These are phyloP conservation scores for Corydoras sp. DNA, from an alignment of 2,113 vertebrate genomes.

Conservation along the genomic window DNA sequence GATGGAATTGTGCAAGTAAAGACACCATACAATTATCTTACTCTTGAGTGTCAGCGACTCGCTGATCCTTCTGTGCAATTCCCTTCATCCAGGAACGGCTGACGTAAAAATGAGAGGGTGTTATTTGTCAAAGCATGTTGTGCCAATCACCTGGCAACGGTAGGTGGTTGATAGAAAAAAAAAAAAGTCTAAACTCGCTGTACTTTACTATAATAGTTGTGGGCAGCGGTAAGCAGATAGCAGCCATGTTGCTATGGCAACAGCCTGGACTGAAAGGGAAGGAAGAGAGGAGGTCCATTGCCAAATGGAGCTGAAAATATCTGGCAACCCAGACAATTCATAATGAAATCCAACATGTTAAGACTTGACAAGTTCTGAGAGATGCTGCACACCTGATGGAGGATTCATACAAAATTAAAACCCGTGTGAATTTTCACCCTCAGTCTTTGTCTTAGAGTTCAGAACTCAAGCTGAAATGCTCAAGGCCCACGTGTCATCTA, in stretches of 20 bases:
- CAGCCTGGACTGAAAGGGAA: constrained; percentile 51
- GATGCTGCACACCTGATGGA: too few relatives aligned
- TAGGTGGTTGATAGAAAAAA: constrained; percentile 13
- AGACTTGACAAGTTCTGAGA: too few relatives aligned
- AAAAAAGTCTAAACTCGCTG: constrained; percentile 47
- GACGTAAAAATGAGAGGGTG: neutral
- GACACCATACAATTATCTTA: too few relatives aligned
- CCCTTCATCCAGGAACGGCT: neutral
- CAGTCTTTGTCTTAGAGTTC: too few relatives aligned
- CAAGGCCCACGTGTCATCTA: neutral
- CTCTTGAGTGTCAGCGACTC: too few relatives aligned
- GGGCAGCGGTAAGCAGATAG: constrained; percentile 57
- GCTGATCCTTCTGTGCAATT: neutral
- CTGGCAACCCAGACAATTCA: constrained; percentile 25
- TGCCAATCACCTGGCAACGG: neutral
- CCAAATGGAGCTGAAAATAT: constrained; percentile 30
- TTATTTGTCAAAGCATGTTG: neutral
- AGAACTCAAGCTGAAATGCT: too few relatives aligned
- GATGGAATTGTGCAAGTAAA: too few relatives aligned
- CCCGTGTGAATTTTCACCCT: too few relatives aligned
- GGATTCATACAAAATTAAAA: too few relatives aligned
- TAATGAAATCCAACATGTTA: neutral
- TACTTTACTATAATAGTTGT: constrained; percentile 52
- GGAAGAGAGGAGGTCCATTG: constrained; percentile 50
- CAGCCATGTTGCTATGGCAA: constrained; percentile 63